phyloP scores from a whole-genome alignment of 2,888 invertebrate genomes.

The Eupithecia inturbata region DNA sequence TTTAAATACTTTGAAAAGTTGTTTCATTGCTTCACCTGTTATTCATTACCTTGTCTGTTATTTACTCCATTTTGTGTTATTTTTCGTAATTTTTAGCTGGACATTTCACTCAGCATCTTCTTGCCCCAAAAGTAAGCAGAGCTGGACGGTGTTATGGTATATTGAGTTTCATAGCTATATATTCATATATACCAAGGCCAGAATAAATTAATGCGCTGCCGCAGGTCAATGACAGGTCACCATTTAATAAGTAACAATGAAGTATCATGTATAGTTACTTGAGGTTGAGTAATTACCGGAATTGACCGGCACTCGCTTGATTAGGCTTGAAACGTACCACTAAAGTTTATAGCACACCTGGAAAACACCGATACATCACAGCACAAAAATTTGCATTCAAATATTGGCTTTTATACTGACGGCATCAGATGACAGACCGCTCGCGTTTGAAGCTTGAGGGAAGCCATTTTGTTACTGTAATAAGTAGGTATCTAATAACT shows the following conservation, averaged over 20 bases:
- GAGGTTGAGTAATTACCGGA: not conserved
- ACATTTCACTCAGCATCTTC: not conserved
- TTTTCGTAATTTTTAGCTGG: not conserved
- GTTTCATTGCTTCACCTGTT: too few relatives aligned
- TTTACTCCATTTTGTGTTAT: too few relatives aligned
- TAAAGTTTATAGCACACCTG: too few relatives aligned
- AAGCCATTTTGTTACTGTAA: too few relatives aligned
- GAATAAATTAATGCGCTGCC: not conserved
- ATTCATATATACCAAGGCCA: not conserved
- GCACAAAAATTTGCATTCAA: too few relatives aligned
- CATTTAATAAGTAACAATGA: not conserved
- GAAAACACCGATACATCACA: too few relatives aligned
- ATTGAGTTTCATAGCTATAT: not conserved
- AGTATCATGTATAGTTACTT: not conserved
- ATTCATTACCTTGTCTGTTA: too few relatives aligned
- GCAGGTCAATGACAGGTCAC: slow-evolving; percentile 2
- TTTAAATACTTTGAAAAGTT: too few relatives aligned
- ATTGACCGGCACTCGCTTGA: not conserved
- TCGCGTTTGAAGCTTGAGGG: too few relatives aligned
- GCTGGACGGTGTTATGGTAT: not conserved
- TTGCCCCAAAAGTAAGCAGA: not conserved
- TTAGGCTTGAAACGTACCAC: not conserved
- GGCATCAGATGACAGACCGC: too few relatives aligned
- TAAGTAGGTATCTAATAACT: too few relatives aligned
- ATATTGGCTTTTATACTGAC: too few relatives aligned